Base-by-base conservation (phyloP, 2,113 vertebrate species). In the Rhinopomastus cyanomelas region DNA sequence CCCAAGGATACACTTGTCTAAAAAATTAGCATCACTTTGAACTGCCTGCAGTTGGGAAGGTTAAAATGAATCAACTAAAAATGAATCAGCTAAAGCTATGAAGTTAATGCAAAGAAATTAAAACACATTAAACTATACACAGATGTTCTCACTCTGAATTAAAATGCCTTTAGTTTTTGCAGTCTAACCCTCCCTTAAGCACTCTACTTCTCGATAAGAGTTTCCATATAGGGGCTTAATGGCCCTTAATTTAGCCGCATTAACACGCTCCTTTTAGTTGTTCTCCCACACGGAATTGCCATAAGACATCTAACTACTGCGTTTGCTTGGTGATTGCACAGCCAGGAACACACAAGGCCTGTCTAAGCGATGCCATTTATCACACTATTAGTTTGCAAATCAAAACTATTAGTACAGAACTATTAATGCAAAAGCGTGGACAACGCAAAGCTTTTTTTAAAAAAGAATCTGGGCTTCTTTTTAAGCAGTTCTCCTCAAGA, bases 181-280 rank as follows among this genome's bases (percentile, higher is more conserved):
- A 77, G 42, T 81, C 91, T 57, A 78, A 78, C 81, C 37, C 60
- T 88, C 26, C 69, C 73, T 86, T 83, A 89, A 93, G 76, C 68
- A 93, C n/a, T 94, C 20, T 22, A 81, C 55, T 91, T 87, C 72
- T 91, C 80, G 71, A 32, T 82, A 85, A 71, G n/a, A 59, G 25
- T 80, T 92, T 71, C 65, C 51, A 59, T 77, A 93, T 44, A 92
- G 46, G 19, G 27, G 10, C 36, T 92, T 90, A 95, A 96, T 93
- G 46, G 73, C 78, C 90, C 66, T 90, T 88, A 94, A 95, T 95
- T 92, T 90, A 94, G 44, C 53, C 78, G 53, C 83, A 95, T 90
- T 94, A 95, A 84, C 74, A 79, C 86, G 9, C 67, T 78, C 81
- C 80, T 90, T 88, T 67, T 16, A 81, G 74, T 73, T 92, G 53